Conservation (phyloP, 2,888 invertebrate genomes). For the Drosophila sordidapex region DNA sequence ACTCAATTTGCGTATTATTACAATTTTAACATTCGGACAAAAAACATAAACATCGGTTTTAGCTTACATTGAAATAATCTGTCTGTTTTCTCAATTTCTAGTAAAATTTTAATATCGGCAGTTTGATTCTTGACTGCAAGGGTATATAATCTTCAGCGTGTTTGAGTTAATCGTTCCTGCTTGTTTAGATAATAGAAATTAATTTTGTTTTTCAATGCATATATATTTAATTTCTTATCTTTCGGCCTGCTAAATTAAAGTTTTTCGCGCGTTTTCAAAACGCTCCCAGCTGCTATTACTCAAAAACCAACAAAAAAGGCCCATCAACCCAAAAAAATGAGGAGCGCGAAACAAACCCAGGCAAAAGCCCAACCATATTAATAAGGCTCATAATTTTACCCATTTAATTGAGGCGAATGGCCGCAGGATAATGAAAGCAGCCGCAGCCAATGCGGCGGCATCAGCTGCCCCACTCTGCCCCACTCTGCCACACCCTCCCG, state of each 20-base stretch:
- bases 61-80: neutral
- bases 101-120: neutral
- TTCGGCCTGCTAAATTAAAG: neutral
- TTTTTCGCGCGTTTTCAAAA: conserved; percentile 9
- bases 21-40: neutral
- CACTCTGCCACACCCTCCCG: neutral
- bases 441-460: conserved; percentile 45
- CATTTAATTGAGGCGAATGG: conserved; percentile 67
- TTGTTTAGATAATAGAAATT: neutral
- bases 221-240: conserved; percentile 8
- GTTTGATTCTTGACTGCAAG: neutral
- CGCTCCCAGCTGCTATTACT: conserved; percentile 43
- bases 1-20: neutral
- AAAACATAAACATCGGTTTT: neutral
- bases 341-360: conserved; percentile 1
- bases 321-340: conserved; percentile 15
- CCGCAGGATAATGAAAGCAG: conserved; percentile 62
- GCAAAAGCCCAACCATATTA: conserved; percentile 46
- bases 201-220: neutral
- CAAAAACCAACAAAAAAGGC: conserved; percentile 51
- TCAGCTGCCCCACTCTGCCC: conserved; percentile 43
- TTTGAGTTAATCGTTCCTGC: neutral
- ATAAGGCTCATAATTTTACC: conserved; percentile 69
- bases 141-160: neutral
- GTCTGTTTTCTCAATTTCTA: neutral